Evolutionary conservation across 2,113 vertebrate genomes (phyloP).

Genomic region (western clawed frog (Xenopus tropicalis)): DNA sequence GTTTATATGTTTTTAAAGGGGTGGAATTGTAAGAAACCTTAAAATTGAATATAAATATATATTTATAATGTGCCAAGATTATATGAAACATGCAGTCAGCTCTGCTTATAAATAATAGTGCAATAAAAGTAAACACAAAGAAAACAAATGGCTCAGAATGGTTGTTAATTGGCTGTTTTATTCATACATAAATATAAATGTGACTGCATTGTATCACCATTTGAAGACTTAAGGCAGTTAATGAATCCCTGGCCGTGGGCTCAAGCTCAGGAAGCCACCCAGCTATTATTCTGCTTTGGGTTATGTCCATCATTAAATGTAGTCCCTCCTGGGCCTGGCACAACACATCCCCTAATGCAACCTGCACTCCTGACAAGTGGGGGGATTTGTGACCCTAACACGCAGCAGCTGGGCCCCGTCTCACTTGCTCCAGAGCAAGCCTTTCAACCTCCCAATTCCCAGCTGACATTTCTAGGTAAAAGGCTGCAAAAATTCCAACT

Average conservation of each 20-base stretch:
- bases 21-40: no score
- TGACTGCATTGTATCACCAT: no score
- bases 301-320: slow-evolving; percentile 29
- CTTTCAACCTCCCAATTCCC: slow-evolving; percentile 41
- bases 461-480: slow-evolving; percentile 28
- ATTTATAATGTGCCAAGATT: no score
- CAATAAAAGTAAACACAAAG: no score
- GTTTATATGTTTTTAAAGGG: no score
- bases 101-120: no score
- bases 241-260: background rate
- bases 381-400: slow-evolving; percentile 30
- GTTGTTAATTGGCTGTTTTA: no score
- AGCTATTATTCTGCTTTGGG: slow-evolving; percentile 22
- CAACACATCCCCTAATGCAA: slow-evolving; percentile 35
- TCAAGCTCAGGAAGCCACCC: slow-evolving; percentile 13
- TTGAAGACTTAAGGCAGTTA: no score
- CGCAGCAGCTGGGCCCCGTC: slow-evolving; percentile 38
- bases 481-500: slow-evolving; percentile 30
- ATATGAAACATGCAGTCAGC: no score
- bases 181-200: no score
- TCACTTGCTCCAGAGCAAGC: slow-evolving; percentile 27
- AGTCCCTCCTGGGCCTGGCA: slow-evolving; percentile 10
- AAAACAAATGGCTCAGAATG: no score
- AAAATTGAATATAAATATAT: no score
- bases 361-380: slow-evolving; percentile 26